Base-by-base conservation (phyloP, 2,888 invertebrate species). In the Trachelus iudaicus region DNA sequence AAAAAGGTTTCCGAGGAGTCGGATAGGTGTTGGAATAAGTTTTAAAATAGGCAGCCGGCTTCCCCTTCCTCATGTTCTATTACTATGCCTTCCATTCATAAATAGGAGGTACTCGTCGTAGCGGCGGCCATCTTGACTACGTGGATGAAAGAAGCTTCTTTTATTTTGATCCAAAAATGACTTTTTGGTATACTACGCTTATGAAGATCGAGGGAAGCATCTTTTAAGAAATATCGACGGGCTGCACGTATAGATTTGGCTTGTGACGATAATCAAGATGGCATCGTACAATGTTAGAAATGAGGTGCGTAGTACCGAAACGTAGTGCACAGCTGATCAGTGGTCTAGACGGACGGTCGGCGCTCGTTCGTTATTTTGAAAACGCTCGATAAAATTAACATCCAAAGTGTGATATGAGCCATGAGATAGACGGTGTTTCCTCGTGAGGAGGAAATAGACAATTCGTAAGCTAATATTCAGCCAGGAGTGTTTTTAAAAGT, bases 301-400 rank as follows among this genome's bases (percentile, higher is more conserved):
- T 37, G 74, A 30, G 11, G 11, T 12, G 35, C 74, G 35, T 34
- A 73, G 79, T 79, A 74, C 4, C 56, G 35, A 76, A 79, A 76
- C 79, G 76, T 74, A 89, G 89, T 87, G 85, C 89, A 89, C 89
- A 89, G 89, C 89, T 89, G 89, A 89, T 89, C 88, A 84, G 89
- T 87, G 86, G 85, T 82, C 82, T 82, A 83, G 84, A 83, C 85
- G 87, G 88, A 88, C 85, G 87, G 86, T 85, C 84, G 84, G 79
- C 82, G 86, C 79, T 82, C 77, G 76, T 81, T 83, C 81, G 81
- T 81, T 76, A 80, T 80, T 83, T 81, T 79, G 34, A 76, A 76
- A 76, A 71, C 71, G 34, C 75, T 56, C 74, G 31, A 34, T 34
- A 71, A 74, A 74, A 35, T 35, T 35, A 30, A 13, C 12, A 35